Evolutionary conservation across 2,888 invertebrate species (phyloP).

Genomic region (Drosophila buzzatii): DNA sequence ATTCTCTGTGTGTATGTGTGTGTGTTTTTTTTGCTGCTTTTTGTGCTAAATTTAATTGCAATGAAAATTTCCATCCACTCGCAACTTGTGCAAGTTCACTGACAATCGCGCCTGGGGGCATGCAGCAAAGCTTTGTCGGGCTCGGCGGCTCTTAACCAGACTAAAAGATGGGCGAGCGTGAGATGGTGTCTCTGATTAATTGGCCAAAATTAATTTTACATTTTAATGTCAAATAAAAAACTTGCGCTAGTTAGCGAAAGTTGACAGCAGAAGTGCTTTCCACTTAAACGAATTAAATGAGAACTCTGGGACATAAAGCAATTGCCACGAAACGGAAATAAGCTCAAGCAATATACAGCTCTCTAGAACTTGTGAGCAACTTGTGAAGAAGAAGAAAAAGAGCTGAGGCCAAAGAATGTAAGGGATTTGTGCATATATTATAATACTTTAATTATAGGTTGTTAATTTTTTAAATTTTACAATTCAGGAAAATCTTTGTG

Average conservation of each 20-base stretch:
- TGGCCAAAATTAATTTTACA: constrained; percentile 72
- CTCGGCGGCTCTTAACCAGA: background rate
- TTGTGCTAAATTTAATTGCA: constrained; percentile 78
- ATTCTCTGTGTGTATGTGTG: constrained; percentile 18
- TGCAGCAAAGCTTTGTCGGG: constrained; percentile 4
- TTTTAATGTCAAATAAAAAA: constrained; percentile 62
- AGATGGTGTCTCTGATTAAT: constrained; percentile 67
- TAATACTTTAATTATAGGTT: too few relatives aligned
- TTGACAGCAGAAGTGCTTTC: constrained; percentile 34
- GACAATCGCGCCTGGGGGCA: constrained; percentile 49
- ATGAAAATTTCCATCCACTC: constrained; percentile 73
- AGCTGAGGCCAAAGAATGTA: fast-evolving
- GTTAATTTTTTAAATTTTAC: too few relatives aligned
- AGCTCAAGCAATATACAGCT: background rate
- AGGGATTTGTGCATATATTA: too few relatives aligned
- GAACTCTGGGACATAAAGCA: constrained; percentile 7
- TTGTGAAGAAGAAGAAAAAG: background rate
- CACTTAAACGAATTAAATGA: constrained; percentile 37
- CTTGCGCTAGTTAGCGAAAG: constrained; percentile 50
- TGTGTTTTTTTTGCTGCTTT: constrained; percentile 42
- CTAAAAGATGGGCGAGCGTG: constrained; percentile 10
- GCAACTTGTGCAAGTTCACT: constrained; percentile 62
- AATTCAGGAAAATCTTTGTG: too few relatives aligned
- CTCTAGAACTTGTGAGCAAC: background rate
- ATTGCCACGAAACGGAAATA: background rate